These are phyloP conservation scores for Ophiodon elongatus DNA, from an alignment of 2,113 vertebrate species.

Conservation along the genomic window DNA sequence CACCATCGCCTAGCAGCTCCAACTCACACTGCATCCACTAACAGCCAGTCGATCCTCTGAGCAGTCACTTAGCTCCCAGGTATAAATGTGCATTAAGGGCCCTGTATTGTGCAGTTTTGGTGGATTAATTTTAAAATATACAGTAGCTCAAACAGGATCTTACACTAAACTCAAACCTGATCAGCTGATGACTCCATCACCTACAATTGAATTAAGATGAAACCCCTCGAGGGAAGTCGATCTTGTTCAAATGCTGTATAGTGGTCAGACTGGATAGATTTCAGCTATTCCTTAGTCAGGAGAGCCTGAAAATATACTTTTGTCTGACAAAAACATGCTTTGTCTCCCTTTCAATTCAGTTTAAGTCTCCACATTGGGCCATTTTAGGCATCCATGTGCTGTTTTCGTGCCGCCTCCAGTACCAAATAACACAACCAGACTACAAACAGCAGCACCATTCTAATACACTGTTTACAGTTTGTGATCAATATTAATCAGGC, in stretches of 20 bases:
- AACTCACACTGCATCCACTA: slow-evolving; percentile 18
- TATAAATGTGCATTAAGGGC: slow-evolving; percentile 33
- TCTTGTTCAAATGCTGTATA: not conserved
- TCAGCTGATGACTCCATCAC: not conserved
- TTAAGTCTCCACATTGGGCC: not conserved
- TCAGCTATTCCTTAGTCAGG: not conserved
- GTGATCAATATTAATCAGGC: not conserved
- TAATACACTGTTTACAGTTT: not conserved
- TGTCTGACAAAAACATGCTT: not conserved
- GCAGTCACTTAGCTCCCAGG: slow-evolving; percentile 35
- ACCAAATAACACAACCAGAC: not conserved
- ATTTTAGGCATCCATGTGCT: not conserved
- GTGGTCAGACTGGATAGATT: not conserved
- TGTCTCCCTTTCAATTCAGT: not conserved
- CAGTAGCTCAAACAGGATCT: not conserved
- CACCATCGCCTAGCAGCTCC: slow-evolving; percentile 34
- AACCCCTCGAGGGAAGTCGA: not conserved
- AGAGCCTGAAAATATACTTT: not conserved
- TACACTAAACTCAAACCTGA: not conserved
- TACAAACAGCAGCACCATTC: not conserved
- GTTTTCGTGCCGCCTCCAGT: not conserved
- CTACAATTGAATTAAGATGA: slow-evolving; percentile 11
- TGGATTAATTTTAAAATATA: slow-evolving; percentile 22
- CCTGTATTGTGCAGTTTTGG: not conserved
- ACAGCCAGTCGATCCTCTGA: slow-evolving; percentile 26